These are phyloP conservation scores for Lutjanus erythropterus DNA, from an alignment of 2,113 vertebrate species.

Conservation along the genomic window DNA sequence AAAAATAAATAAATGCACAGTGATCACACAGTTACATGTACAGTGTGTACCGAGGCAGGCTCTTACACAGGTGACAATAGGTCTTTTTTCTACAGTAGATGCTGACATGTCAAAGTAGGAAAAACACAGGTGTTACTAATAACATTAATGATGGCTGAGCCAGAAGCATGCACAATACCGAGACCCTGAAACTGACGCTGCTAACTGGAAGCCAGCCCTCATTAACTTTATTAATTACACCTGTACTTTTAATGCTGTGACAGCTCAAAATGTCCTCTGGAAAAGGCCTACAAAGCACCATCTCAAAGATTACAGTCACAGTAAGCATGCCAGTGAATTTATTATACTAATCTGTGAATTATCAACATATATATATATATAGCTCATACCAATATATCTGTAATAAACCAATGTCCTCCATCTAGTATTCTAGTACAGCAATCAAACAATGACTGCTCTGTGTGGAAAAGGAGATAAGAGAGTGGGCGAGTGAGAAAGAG, in stretches of 20 bases:
- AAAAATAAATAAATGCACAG: no score
- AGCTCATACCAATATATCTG: background rate
- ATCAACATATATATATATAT: background rate
- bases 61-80: no score
- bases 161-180: background rate
- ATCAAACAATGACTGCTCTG: constrained; percentile 28
- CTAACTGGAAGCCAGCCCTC: background rate
- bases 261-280: background rate
- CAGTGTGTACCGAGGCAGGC: no score
- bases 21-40: no score
- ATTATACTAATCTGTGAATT: background rate
- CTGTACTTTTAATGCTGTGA: background rate
- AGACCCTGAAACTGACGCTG: background rate
- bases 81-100: no score
- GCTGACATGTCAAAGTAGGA: background rate
- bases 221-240: no score
- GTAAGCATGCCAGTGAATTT: background rate
- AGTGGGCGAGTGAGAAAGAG: constrained; percentile 4
- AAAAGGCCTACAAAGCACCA: background rate
- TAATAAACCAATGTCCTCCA: background rate
- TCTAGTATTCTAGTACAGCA: background rate
- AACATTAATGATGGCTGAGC: background rate
- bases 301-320: background rate
- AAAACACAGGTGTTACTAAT: background rate
- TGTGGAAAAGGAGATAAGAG: constrained; percentile 18